These are phyloP conservation scores for Gambusia yucatana DNA, from an alignment of 2,797 vertebrate species.

Conservation along the genomic window DNA sequence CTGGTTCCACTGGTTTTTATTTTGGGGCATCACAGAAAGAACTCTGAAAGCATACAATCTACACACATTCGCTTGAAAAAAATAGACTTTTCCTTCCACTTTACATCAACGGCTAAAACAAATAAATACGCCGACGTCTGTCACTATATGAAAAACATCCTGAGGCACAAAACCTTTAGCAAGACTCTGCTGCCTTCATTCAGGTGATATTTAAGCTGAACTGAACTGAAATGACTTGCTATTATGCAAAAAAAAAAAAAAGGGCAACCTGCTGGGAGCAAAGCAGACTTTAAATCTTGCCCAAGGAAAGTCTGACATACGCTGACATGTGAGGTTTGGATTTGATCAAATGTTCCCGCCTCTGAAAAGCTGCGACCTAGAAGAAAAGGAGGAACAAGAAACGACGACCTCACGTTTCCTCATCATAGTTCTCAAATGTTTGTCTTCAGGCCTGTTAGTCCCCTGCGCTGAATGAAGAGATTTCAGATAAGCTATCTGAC, in stretches of 20 bases:
- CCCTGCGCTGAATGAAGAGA: neutral
- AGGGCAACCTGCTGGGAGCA: neutral
- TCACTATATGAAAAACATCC: neutral
- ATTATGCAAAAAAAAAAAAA: neutral
- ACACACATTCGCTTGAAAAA: neutral
- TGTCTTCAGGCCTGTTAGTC: neutral
- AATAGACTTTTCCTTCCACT: neutral
- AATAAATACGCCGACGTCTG: neutral
- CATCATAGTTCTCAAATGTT: neutral
- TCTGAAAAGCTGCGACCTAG: conserved; percentile 10
- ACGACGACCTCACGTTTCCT: neutral
- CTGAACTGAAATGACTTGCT: neutral
- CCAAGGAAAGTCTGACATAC: neutral
- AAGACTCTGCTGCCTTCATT: neutral
- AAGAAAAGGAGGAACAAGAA: neutral
- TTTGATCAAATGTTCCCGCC: neutral
- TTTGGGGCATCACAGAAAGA: neutral
- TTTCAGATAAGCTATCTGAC: conserved; percentile 41
- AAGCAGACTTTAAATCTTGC: neutral
- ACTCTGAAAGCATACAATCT: neutral
- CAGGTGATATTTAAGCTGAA: neutral
- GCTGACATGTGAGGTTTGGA: neutral
- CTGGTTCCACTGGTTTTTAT: neutral
- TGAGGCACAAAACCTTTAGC: neutral
- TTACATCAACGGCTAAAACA: neutral